Evolutionary conservation across 2,888 invertebrate genomes (phyloP).

Genomic region (Anticlea derivata): DNA sequence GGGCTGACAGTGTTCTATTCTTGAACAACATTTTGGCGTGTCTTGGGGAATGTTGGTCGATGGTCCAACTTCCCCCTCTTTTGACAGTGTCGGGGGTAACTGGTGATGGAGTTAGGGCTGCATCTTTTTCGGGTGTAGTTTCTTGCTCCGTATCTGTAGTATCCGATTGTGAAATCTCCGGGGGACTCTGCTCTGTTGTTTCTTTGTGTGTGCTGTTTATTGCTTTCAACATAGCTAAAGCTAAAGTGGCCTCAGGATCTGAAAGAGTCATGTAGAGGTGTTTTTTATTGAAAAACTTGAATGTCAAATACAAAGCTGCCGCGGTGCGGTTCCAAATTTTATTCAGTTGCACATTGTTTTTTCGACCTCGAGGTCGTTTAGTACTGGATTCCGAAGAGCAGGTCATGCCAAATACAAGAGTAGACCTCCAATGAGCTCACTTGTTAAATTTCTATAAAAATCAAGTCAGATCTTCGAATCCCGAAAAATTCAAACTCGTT

Average conservation of each 20-base stretch:
- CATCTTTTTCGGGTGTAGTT: conserved; percentile 63
- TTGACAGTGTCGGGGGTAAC: conserved; percentile 61
- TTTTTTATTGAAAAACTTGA: too few relatives aligned
- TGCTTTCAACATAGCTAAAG: conserved; percentile 60
- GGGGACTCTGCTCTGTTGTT: conserved; percentile 49
- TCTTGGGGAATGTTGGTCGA: conserved; percentile 61
- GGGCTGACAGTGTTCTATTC: conserved; percentile 72
- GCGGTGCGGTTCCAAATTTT: too few relatives aligned
- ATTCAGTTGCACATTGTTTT: too few relatives aligned
- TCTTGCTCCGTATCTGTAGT: conserved; percentile 59
- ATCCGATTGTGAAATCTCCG: conserved; percentile 52
- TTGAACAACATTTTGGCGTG: conserved; percentile 72
- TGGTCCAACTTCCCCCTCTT: conserved; percentile 63
- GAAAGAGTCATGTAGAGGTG: conserved; percentile 31
- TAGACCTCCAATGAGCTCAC: too few relatives aligned
- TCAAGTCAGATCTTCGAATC: too few relatives aligned
- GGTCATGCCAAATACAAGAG: too few relatives aligned
- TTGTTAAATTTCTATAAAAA: too few relatives aligned
- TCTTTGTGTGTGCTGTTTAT: conserved; percentile 47
- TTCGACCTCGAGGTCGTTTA: too few relatives aligned
- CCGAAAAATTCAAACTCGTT: too few relatives aligned
- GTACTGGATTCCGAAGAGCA: too few relatives aligned
- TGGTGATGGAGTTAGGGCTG: conserved; percentile 58
- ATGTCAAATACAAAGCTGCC: too few relatives aligned
- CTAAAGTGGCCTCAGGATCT: conserved; percentile 72